Percentiles rank a stretch among this genome's conserved stretches.
Conservation (phyloP, 2,797 vertebrate genomes). For the Amphiprion clarkii region DNA sequence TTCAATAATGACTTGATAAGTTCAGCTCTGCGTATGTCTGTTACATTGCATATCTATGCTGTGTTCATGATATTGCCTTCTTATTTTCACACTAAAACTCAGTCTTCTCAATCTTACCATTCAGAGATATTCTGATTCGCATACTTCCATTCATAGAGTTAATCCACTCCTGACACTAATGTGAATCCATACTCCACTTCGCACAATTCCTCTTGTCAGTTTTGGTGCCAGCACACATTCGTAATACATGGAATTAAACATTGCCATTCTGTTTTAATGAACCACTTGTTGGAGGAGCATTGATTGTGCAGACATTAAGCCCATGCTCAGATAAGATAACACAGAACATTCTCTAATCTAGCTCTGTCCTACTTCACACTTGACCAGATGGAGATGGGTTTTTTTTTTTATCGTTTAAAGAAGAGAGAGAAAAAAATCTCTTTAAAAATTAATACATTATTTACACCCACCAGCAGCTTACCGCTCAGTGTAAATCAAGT, state of each 20-base stretch:
- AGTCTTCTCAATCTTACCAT: neutral
- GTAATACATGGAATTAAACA: constrained; percentile 81
- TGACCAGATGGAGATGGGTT: constrained; percentile 83
- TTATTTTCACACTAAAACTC: neutral
- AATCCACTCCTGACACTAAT: constrained; percentile 27
- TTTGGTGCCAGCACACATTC: constrained; percentile 65
- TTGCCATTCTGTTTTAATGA: constrained; percentile 84
- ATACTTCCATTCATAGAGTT: constrained; percentile 13
- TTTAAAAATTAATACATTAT: constrained; percentile 87
- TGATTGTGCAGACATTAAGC: constrained; percentile 85
- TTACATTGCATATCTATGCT: neutral
- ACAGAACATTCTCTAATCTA: constrained; percentile 83
- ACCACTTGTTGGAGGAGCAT: constrained; percentile 84
- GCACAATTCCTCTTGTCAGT: constrained; percentile 52
- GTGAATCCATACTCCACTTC: constrained; percentile 49
- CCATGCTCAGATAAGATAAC: constrained; percentile 82
- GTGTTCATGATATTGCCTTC: neutral
- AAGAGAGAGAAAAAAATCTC: constrained; percentile 75
- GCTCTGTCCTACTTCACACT: constrained; percentile 86
- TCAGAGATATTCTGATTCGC: neutral
- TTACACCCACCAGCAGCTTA: constrained; percentile 79
- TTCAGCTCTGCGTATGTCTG: neutral
- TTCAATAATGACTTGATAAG: neutral
- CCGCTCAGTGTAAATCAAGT: constrained; percentile 79
- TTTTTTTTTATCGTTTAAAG: constrained; percentile 74